Base-by-base conservation (phyloP, 35 echinoderm and acorn worm species). In the Nesometra sesokonis region DNA sequence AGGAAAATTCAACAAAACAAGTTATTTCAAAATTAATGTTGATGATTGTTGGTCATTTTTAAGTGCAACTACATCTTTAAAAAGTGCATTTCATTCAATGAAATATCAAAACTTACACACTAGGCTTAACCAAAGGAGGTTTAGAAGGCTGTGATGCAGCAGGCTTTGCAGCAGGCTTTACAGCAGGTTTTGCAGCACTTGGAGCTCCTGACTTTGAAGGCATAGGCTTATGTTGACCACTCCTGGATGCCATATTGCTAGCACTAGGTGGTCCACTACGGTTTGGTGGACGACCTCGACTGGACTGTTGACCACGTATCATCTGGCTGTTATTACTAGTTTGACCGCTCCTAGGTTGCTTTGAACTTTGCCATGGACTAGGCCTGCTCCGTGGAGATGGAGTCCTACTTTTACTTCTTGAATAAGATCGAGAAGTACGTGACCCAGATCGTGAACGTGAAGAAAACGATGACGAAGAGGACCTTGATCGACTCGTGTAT, bases 361-460 rank as follows among this genome's bases (percentile, higher is more conserved):
- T 67, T 13, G 9, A 47, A 27, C 40, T 34, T 3, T 31, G 79
- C 79, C 79, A 37, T 8, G 79, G 40, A 47, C 17, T 83, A 85
- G 34, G 46, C 33, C 17, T 89, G 36, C 87, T 78, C 11, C 84
- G 82, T 7, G 78, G 32, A 17, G 79, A 32, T 32, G 87, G 93
- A 13, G 94, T 89, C 32, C 82, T 80, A 78, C 94, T 97, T 47
- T 85, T 86, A 33, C 90, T 91, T 19, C 78, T 39, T 17, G 91
- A 93, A 0, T 83, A 88, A 77, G 87, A 93, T 37, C 91, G 46
- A 9, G 88, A 90, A 15, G 94, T 91, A 29, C 91, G 83, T 2
- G 95, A 97, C 67, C 87, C 35, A 34, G 92, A 93, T 31, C 88
- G 29, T 33, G 92, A 93, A 77, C 90, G 57, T 40, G 79, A 91